Conservation (phyloP, 2,888 invertebrate species). For the Melinaea menophilus region DNA sequence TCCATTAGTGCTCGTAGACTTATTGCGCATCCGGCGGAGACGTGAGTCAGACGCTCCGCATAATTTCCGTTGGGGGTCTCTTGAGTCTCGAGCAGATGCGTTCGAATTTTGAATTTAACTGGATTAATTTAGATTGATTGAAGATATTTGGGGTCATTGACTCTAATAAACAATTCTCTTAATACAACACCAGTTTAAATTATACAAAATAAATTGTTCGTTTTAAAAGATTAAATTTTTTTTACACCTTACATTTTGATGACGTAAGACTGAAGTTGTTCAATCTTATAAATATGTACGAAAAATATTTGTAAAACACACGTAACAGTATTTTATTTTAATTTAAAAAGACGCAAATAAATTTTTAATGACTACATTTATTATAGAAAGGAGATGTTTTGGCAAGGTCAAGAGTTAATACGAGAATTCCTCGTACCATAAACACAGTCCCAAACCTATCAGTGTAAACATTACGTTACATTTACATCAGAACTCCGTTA, state of each 20-base stretch:
- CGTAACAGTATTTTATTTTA: no score
- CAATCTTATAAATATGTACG: no score
- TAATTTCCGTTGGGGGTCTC: conserved; percentile 25
- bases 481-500: not conserved
- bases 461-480: conserved; percentile 12
- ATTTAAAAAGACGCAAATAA: no score
- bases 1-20: conserved; percentile 12
- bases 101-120: conserved; percentile 1
- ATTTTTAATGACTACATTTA: not conserved
- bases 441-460: conserved; percentile 9
- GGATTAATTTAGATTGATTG: conserved; percentile 2
- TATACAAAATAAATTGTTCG: no score
- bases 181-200: no score
- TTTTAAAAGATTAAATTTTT: no score
- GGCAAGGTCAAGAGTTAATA: conserved; percentile 12
- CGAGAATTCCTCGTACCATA: conserved; percentile 5
- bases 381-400: not conserved
- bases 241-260: no score
- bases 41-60: conserved; percentile 16
- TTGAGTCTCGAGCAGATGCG: not conserved
- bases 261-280: no score
- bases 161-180: not conserved
- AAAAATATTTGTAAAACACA: no score
- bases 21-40: conserved; percentile 24
- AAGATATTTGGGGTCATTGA: not conserved